Conservation (phyloP, 2,888 invertebrate genomes). For the Agrochola litura region DNA sequence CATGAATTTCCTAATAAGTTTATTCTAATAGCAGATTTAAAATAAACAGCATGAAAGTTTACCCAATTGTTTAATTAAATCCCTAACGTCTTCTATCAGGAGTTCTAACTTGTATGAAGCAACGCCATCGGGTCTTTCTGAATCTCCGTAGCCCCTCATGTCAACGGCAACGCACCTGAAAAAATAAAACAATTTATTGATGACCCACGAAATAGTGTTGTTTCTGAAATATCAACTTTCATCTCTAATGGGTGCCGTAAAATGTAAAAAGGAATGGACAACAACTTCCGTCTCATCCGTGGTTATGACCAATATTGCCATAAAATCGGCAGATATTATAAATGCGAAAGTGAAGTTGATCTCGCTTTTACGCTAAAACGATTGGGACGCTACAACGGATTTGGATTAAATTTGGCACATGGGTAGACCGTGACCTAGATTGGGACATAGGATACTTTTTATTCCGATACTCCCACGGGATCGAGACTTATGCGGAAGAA, state of each 20-base stretch:
- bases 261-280: background rate
- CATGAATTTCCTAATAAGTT: background rate
- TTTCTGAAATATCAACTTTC: background rate
- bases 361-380: too few species aligned
- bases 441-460: too few species aligned
- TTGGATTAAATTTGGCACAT: too few species aligned
- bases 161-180: slow-evolving; percentile 93
- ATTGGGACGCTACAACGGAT: too few species aligned
- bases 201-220: background rate
- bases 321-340: background rate
- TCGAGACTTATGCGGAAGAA: too few species aligned
- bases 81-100: slow-evolving; percentile 91
- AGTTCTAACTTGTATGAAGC: slow-evolving; percentile 87
- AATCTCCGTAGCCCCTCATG: slow-evolving; percentile 93
- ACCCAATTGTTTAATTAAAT: slow-evolving; percentile 90
- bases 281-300: background rate
- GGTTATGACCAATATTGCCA: background rate
- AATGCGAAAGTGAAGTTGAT: too few species aligned
- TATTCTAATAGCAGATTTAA: background rate
- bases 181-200: slow-evolving; percentile 41
- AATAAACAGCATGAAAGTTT: slow-evolving; percentile 48
- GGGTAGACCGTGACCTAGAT: too few species aligned
- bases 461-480: too few species aligned
- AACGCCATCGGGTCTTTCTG: slow-evolving; percentile 91
- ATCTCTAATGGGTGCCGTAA: background rate